phyloP scores from a whole-genome alignment of 2,888 invertebrate genomes.

The Ophraella communa region DNA sequence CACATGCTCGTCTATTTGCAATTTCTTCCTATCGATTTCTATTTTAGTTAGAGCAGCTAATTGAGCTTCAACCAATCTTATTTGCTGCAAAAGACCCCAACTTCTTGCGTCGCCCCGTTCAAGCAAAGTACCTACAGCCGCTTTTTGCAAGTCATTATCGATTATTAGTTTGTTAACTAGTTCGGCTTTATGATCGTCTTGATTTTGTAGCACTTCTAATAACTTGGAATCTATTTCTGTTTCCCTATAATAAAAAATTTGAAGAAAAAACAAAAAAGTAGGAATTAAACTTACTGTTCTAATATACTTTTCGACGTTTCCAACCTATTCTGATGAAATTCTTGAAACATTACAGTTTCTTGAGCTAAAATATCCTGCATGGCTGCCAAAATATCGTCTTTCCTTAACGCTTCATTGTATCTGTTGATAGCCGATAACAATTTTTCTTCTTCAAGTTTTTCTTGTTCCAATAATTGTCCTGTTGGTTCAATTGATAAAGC shows the following conservation, averaged over 20 bases:
- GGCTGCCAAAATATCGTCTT: slow-evolving; percentile 72
- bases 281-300: slow-evolving; percentile 64
- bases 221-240: slow-evolving; percentile 68
- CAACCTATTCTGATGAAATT: slow-evolving; percentile 67
- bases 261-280: not conserved
- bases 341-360: slow-evolving; percentile 69
- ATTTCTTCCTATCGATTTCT: slow-evolving; percentile 74
- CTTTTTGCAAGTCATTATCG: slow-evolving; percentile 76
- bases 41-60: slow-evolving; percentile 74
- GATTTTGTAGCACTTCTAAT: slow-evolving; percentile 66
- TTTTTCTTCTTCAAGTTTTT: slow-evolving; percentile 71
- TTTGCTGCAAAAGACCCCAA: slow-evolving; percentile 79
- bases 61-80: slow-evolving; percentile 74
- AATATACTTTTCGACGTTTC: slow-evolving; percentile 68
- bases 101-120: slow-evolving; percentile 77
- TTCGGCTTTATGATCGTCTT: slow-evolving; percentile 67
- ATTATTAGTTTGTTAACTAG: slow-evolving; percentile 69
- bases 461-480: slow-evolving; percentile 70
- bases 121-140: slow-evolving; percentile 73
- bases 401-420: slow-evolving; percentile 67
- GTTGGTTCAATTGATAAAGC: slow-evolving; percentile 68
- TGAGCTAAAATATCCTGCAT: slow-evolving; percentile 75
- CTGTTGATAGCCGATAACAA: slow-evolving; percentile 66
- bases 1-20: slow-evolving; percentile 71
- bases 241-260: slow-evolving; percentile 62